These are phyloP conservation scores for Ryuthela nishihirai DNA, from an alignment of 2,888 invertebrate species.

Conservation along the genomic window DNA sequence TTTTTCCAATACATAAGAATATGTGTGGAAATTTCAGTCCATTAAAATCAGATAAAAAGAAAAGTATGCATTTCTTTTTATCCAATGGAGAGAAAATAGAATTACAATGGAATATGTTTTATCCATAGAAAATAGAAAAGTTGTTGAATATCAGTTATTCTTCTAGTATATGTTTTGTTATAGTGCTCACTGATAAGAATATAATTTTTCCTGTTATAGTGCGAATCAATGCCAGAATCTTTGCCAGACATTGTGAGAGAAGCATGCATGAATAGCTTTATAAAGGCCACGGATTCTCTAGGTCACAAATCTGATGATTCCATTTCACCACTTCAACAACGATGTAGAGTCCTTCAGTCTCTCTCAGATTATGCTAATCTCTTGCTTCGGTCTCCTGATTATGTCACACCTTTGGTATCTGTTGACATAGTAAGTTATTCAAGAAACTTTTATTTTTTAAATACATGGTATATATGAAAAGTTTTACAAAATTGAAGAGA, in stretches of 20 bases:
- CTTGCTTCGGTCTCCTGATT: conserved; percentile 7
- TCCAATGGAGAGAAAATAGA: no score
- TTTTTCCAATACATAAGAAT: no score
- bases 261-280: conserved; percentile 9
- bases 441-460: neutral
- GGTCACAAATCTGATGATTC: conserved; percentile 4
- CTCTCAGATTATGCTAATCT: conserved; percentile 20
- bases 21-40: no score
- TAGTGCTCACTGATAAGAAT: no score
- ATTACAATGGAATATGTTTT: no score
- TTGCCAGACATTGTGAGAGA: conserved; percentile 3
- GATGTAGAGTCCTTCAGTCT: conserved; percentile 1
- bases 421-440: conserved; percentile 12
- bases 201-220: no score
- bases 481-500: neutral
- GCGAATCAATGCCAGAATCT: conserved; percentile 3
- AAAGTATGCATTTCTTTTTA: no score
- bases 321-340: neutral
- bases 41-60: no score
- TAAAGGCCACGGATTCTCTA: conserved; percentile 11
- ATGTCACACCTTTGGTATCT: conserved; percentile 4
- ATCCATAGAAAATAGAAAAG: no score
- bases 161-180: no score
- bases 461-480: neutral
- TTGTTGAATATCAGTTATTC: no score